phyloP scores from a whole-genome alignment of 2,888 invertebrate genomes.

The Hemithea aestivaria region DNA sequence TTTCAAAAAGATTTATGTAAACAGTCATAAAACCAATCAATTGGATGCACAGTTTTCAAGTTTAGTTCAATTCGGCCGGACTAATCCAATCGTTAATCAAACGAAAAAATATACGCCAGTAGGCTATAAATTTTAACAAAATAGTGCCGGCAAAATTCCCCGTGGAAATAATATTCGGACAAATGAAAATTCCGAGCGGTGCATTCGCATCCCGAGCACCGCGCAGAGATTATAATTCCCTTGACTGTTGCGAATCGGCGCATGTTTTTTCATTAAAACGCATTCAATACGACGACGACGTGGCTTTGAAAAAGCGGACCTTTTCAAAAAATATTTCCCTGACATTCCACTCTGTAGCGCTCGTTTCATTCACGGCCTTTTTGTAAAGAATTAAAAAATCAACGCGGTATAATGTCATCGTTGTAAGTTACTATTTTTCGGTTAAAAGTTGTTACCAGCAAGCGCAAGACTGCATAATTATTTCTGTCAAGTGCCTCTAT shows the following conservation, averaged over 20 bases:
- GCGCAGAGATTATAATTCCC: slow-evolving; percentile 74
- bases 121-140: slow-evolving; percentile 51
- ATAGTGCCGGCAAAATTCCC: slow-evolving; percentile 49
- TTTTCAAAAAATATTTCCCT: slow-evolving; percentile 74
- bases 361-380: slow-evolving; percentile 56
- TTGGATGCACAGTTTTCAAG: neutral
- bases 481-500: slow-evolving; percentile 8
- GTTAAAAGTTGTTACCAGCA: slow-evolving; percentile 3
- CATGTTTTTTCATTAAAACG: slow-evolving; percentile 79
- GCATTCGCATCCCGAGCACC: slow-evolving; percentile 59
- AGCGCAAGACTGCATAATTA: slow-evolving; percentile 7
- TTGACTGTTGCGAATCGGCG: slow-evolving; percentile 77
- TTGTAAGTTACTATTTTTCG: slow-evolving; percentile 19
- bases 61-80: slow-evolving; percentile 12
- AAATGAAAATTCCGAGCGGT: slow-evolving; percentile 70
- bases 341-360: slow-evolving; percentile 61
- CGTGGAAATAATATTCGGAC: slow-evolving; percentile 69
- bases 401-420: slow-evolving; percentile 32
- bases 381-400: slow-evolving; percentile 50
- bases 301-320: slow-evolving; percentile 72
- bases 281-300: slow-evolving; percentile 77
- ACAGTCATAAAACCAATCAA: neutral
- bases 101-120: slow-evolving; percentile 41
- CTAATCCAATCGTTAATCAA: slow-evolving; percentile 47
- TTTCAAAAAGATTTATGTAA: neutral